Base-by-base conservation (phyloP, 2,888 invertebrate species). In the Andrena hattorfiana region DNA sequence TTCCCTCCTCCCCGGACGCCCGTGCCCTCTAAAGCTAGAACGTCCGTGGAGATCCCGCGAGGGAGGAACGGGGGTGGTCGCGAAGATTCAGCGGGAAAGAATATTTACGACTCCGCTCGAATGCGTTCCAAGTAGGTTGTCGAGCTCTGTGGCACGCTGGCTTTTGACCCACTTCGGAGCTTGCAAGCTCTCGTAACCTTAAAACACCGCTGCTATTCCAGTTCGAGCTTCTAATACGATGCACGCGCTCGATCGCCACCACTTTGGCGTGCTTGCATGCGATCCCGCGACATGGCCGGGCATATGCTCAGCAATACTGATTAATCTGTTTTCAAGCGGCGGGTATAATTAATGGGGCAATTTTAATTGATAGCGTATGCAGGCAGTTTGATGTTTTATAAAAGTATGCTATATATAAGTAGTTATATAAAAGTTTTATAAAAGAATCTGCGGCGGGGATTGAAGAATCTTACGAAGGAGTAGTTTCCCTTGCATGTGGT, bases 151-250 rank as follows among this genome's bases (percentile, higher is more conserved):
- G 77, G 78, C 85, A 76, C 82, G 69, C 78, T 80, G 87, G 84
- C 86, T 89, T 91, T 90, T 89, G 90, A 91, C 91, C 91, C 86
- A 90, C 84, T 91, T 91, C 79, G 83, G 84, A 56, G 81, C 86
- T 89, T 60, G 87, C 85, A 86, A 87, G 88, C 85, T 86, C 81
- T 84, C 81, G 84, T 89, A 88, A 87, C 87, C 86, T 89, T 87
- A 90, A 91, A 91, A 87, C 86, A 67, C 26, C 26, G 49, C 54
- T 66, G 63, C 74, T 85, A 78, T 84, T 79, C 67, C 76, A 82
- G 86, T 77, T 84, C 66, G 56, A 77, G 59, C 59, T 20, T 54
- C 69, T 70, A 72, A 78, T 71, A 71, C 66, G 60, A 32, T 49
- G 49, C 60, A 48, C 42, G 56, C 63, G 54, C 62, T 73, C 62